A percentile compares a stretch with the other conserved stretches of the same genome.
Conservation (phyloP, 2,797 vertebrate genomes). For the Harpagifer antarcticus region DNA sequence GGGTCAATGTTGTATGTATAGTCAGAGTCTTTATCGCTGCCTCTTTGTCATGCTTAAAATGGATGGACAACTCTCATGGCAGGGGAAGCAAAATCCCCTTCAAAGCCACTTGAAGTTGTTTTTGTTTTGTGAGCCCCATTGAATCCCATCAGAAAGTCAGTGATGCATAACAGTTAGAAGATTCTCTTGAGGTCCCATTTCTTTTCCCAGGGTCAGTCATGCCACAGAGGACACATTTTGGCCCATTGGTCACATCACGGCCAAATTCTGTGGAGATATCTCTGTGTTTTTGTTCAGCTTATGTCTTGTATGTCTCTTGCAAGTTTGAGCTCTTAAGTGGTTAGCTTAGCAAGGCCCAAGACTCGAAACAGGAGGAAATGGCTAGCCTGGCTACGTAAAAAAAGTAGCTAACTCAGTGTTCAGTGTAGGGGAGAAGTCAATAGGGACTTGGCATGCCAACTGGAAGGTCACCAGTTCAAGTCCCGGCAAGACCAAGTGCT, state of each 20-base stretch:
- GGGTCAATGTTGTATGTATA: slow-evolving; percentile 23
- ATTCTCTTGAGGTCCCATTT: not conserved
- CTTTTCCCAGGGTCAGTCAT: not conserved
- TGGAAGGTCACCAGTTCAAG: too few relatives aligned
- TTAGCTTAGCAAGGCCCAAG: too few relatives aligned
- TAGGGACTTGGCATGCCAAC: too few relatives aligned
- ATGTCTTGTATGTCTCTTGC: not conserved
- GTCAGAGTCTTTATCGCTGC: slow-evolving; percentile 39
- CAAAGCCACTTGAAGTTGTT: slow-evolving; percentile 35
- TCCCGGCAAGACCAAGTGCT: too few relatives aligned
- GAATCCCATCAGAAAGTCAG: slow-evolving; percentile 25
- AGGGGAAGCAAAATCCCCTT: slow-evolving; percentile 14
- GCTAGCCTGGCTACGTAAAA: not conserved
- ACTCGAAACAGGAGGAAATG: not conserved
- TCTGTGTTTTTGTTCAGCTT: not conserved
- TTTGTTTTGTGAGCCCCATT: slow-evolving; percentile 25
- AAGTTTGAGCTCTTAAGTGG: too few relatives aligned
- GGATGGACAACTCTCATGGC: slow-evolving; percentile 26
- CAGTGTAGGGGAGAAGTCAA: too few relatives aligned
- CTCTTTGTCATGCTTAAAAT: slow-evolving; percentile 39
- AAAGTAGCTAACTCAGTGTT: not conserved
- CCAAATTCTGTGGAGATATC: not conserved
- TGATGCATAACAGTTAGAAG: slow-evolving; percentile 15
- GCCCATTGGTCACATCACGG: not conserved
- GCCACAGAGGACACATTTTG: not conserved